Evolutionary conservation across 1,140 invertebrate species (phyloP).

Genomic region (Listronotus oregonensis): DNA sequence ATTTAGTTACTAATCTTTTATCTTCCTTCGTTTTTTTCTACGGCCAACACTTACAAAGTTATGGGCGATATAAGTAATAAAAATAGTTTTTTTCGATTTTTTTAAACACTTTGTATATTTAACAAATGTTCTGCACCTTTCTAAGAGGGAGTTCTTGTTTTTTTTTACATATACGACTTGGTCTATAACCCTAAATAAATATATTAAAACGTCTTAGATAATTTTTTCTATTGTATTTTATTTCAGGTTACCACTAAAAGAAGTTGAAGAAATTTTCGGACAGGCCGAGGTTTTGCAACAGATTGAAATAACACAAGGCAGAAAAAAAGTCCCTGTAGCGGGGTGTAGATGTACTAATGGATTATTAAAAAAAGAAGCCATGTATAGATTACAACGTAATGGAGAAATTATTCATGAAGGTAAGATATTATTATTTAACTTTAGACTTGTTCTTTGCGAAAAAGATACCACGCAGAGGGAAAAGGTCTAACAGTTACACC

Average conservation of each 20-base stretch:
- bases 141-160: too few species aligned
- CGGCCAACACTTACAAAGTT: too few species aligned
- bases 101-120: too few species aligned
- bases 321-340: conserved; percentile 83
- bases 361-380: conserved; percentile 68
- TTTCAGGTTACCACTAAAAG: conserved; percentile 67
- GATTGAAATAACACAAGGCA: conserved; percentile 82
- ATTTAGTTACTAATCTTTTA: too few species aligned
- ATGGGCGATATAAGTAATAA: too few species aligned
- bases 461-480: neutral
- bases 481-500: neutral
- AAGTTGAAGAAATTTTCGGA: conserved; percentile 78
- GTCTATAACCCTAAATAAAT: too few species aligned
- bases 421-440: conserved; percentile 53
- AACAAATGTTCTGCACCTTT: too few species aligned
- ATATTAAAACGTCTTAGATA: too few species aligned
- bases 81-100: too few species aligned
- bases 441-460: neutral
- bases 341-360: conserved; percentile 87
- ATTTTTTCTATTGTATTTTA: too few species aligned
- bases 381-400: conserved; percentile 74
- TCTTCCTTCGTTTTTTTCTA: too few species aligned
- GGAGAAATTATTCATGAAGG: conserved; percentile 75
- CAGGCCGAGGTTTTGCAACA: conserved; percentile 85
- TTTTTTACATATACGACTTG: too few species aligned